Conservation (phyloP, 2,113 vertebrate species). For the Chelonoidis abingdonii region DNA sequence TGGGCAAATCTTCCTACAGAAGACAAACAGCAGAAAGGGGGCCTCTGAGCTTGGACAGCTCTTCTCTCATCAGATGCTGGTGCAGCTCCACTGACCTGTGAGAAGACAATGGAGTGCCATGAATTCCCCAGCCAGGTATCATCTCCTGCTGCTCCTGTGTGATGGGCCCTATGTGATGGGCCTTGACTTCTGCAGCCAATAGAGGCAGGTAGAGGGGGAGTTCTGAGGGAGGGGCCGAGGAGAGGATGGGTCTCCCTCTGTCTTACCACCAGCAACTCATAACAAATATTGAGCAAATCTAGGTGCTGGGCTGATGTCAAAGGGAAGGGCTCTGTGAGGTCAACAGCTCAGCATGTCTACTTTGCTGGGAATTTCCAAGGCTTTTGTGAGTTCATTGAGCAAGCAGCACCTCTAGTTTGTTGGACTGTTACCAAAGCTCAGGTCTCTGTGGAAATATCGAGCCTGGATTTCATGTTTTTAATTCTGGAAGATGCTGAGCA, state of each 20-base stretch:
- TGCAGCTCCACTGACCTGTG: neutral
- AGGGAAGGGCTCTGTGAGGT: neutral
- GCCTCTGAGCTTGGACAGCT: neutral
- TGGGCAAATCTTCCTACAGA: neutral
- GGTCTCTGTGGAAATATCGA: neutral
- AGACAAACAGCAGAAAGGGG: accelerated
- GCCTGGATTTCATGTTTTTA: neutral
- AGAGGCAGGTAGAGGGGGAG: neutral
- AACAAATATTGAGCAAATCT: neutral
- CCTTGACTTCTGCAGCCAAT: neutral
- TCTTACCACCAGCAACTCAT: neutral
- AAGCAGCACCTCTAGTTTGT: neutral
- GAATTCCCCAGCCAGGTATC: neutral
- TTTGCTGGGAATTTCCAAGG: neutral
- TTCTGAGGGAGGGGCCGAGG: neutral
- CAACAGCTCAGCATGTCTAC: neutral
- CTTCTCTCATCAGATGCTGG: accelerated
- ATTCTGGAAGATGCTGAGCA: neutral
- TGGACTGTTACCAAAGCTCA: neutral
- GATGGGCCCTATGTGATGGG: neutral
- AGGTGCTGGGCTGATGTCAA: neutral
- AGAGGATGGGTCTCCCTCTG: neutral
- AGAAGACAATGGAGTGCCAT: neutral
- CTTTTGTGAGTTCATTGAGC: neutral
- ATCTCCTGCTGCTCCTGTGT: neutral